These are phyloP conservation scores for Equus quagga DNA, from an alignment of 2,113 vertebrate species.

Conservation along the genomic window DNA sequence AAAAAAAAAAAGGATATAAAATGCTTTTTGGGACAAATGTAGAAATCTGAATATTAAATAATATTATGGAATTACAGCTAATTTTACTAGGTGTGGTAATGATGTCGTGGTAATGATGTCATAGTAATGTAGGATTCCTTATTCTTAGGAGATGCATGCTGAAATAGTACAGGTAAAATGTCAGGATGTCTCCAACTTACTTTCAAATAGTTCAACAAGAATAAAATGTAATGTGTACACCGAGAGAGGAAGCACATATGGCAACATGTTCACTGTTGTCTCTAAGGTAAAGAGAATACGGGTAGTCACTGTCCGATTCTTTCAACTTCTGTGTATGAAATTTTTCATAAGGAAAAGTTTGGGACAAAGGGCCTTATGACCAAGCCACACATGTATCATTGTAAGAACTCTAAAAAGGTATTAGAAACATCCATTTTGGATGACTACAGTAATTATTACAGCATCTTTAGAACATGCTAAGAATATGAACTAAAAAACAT, in stretches of 20 bases:
- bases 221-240: background rate
- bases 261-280: background rate
- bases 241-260: background rate
- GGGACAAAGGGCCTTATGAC: background rate
- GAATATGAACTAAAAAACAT: background rate
- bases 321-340: background rate
- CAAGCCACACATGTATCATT: background rate
- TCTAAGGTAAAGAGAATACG: background rate
- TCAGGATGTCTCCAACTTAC: background rate
- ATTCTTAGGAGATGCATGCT: background rate
- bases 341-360: background rate
- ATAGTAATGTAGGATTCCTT: background rate
- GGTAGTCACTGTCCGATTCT: background rate
- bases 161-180: background rate
- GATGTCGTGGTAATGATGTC: background rate
- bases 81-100: constrained; percentile 10
- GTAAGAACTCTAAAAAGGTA: background rate
- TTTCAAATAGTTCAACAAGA: constrained; percentile 3
- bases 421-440: background rate
- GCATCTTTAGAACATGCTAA: background rate
- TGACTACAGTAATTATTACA: background rate
- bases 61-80: background rate
- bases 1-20: background rate
- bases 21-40: background rate
- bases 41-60: constrained; percentile 15